Conservation (phyloP, 2,888 invertebrate genomes). For the Colostygia pectinataria region DNA sequence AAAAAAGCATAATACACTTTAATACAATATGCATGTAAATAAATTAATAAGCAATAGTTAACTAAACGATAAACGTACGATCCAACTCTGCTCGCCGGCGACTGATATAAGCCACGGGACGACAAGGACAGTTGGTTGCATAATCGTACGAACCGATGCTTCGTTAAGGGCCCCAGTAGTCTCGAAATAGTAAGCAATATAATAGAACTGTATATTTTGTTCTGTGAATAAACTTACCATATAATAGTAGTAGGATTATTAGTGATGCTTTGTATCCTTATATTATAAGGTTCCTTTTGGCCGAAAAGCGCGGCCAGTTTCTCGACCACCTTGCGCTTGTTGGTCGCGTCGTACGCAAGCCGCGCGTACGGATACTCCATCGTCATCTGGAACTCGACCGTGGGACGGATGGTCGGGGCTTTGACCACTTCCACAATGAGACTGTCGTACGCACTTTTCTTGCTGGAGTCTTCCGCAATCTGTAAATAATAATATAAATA, state of each 20-base stretch:
- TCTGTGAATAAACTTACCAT: constrained; percentile 83
- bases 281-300: constrained; percentile 87
- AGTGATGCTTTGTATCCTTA: constrained; percentile 88
- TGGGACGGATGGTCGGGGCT: constrained; percentile 85
- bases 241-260: constrained; percentile 87
- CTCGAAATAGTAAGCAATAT: too few relatives aligned
- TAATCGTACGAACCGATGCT: too few relatives aligned
- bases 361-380: constrained; percentile 87
- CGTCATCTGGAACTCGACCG: constrained; percentile 91
- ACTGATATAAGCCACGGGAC: too few relatives aligned
- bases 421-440: constrained; percentile 88
- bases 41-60: too few relatives aligned
- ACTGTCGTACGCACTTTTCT: constrained; percentile 90
- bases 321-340: constrained; percentile 91
- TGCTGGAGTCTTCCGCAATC: constrained; percentile 89
- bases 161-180: too few relatives aligned
- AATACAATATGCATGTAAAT: too few relatives aligned
- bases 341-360: constrained; percentile 86
- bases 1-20: too few relatives aligned
- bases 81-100: too few relatives aligned
- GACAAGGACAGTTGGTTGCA: too few relatives aligned
- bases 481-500: constrained; percentile 36
- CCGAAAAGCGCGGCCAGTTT: constrained; percentile 90
- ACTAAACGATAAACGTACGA: too few relatives aligned
- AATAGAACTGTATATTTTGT: too few relatives aligned